phyloP scores from a whole-genome alignment of 2,113 vertebrate species.

The Fregetta grallaria region DNA sequence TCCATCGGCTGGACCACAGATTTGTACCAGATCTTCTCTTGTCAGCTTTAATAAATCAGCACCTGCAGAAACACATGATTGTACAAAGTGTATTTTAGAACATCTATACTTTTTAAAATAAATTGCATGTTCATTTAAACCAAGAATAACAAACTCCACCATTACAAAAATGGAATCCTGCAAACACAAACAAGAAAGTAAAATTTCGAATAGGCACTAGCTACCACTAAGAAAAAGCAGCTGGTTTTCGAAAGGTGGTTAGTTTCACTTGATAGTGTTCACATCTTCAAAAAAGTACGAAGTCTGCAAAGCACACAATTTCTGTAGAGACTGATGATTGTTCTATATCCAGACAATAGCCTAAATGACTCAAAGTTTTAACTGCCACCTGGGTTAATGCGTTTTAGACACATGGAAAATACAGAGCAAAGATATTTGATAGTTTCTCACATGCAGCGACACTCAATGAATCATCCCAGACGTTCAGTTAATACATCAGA shows the following conservation, averaged over 20 bases:
- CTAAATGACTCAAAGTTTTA: not conserved
- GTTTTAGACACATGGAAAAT: not conserved
- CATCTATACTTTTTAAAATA: not conserved
- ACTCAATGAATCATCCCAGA: not conserved
- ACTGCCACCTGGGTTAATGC: not conserved
- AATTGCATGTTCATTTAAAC: not conserved
- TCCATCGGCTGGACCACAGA: constrained; percentile 92
- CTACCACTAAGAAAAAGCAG: not conserved
- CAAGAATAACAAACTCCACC: not conserved
- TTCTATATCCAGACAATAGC: not conserved
- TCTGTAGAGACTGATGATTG: not conserved
- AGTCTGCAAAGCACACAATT: not conserved
- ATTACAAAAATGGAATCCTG: not conserved
- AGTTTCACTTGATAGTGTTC: not conserved
- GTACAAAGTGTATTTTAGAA: not conserved
- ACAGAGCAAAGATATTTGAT: not conserved
- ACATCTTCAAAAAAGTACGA: accelerated
- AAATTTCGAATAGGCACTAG: not conserved
- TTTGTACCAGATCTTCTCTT: constrained; percentile 92
- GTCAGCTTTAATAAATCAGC: constrained; percentile 94
- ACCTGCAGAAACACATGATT: constrained; percentile 73
- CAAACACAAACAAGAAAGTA: not conserved
- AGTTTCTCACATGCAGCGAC: not conserved
- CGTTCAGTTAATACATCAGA: not conserved
- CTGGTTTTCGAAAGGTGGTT: not conserved